Conservation (phyloP, 2,888 invertebrate species). For the Drosophila diplacantha region DNA sequence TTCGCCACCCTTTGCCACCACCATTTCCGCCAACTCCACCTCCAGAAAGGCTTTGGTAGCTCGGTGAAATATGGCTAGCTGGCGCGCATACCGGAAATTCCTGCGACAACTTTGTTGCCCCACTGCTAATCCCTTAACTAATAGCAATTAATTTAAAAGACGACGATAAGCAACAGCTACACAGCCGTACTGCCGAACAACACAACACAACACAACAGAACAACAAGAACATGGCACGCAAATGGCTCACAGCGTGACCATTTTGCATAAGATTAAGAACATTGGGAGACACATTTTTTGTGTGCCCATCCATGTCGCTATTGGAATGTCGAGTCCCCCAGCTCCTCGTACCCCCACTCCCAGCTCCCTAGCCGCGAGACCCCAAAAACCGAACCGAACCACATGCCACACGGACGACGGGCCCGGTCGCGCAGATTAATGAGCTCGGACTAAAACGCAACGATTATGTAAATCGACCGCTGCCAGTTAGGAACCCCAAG, state of each 20-base stretch:
- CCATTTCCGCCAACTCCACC: background rate
- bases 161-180: slow-evolving; percentile 68
- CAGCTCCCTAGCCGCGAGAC: slow-evolving; percentile 1
- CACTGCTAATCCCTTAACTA: slow-evolving; percentile 73
- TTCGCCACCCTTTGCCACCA: background rate
- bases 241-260: slow-evolving; percentile 67
- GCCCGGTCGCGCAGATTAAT: slow-evolving; percentile 58
- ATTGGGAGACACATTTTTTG: slow-evolving; percentile 60
- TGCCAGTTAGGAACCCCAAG: slow-evolving; percentile 46
- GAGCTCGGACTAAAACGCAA: slow-evolving; percentile 64
- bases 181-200: slow-evolving; percentile 21
- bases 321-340: slow-evolving; percentile 17
- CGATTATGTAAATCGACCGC: slow-evolving; percentile 71
- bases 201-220: slow-evolving; percentile 21
- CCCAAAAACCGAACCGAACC: slow-evolving; percentile 16
- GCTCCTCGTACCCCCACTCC: background rate
- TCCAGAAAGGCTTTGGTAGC: slow-evolving; percentile 35
- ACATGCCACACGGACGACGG: slow-evolving; percentile 21
- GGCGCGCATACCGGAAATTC: slow-evolving; percentile 71
- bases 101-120: slow-evolving; percentile 70
- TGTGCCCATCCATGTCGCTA: slow-evolving; percentile 29
- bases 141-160: slow-evolving; percentile 75
- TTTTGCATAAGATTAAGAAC: slow-evolving; percentile 72
- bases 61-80: slow-evolving; percentile 64
- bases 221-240: slow-evolving; percentile 55